Evolutionary conservation across 2,888 invertebrate species (phyloP).

Genomic region (Hemistola chrysoprasaria): DNA sequence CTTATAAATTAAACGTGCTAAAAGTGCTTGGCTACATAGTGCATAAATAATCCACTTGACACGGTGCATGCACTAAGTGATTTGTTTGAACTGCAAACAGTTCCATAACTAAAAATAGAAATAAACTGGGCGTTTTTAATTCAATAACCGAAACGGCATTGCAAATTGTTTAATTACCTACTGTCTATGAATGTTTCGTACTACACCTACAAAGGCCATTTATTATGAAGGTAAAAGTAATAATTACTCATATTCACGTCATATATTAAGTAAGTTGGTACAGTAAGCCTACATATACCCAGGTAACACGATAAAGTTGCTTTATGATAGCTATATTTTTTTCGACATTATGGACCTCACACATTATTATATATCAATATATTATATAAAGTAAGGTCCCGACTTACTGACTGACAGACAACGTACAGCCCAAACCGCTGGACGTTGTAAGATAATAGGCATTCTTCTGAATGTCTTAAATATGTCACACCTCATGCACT

Average conservation of each 20-base stretch:
- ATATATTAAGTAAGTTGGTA: too few relatives aligned
- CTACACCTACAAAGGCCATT: slow-evolving; percentile 56
- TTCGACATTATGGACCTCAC: too few relatives aligned
- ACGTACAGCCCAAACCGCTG: too few relatives aligned
- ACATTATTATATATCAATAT: too few relatives aligned
- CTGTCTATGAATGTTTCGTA: slow-evolving; percentile 60
- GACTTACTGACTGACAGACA: too few relatives aligned
- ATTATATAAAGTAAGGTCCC: too few relatives aligned
- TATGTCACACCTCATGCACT: too few relatives aligned
- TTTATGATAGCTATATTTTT: too few relatives aligned
- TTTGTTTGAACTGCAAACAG: slow-evolving; percentile 17
- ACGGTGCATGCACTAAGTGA: slow-evolving; percentile 14
- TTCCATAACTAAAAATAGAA: slow-evolving; percentile 2
- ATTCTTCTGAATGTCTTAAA: too few relatives aligned
- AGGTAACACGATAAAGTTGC: too few relatives aligned
- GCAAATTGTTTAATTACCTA: slow-evolving; percentile 60
- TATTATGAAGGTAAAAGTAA: slow-evolving; percentile 51
- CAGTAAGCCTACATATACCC: too few relatives aligned
- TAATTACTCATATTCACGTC: slow-evolving; percentile 32
- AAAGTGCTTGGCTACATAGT: slow-evolving; percentile 13
- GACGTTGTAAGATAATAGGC: too few relatives aligned
- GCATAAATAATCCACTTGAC: slow-evolving; percentile 20
- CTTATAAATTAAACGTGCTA: slow-evolving; percentile 9
- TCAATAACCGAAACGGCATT: slow-evolving; percentile 47
- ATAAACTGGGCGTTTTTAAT: slow-evolving; percentile 19